phyloP scores from a whole-genome alignment of 1,140 invertebrate genomes.

The Lepidurus apus region DNA sequence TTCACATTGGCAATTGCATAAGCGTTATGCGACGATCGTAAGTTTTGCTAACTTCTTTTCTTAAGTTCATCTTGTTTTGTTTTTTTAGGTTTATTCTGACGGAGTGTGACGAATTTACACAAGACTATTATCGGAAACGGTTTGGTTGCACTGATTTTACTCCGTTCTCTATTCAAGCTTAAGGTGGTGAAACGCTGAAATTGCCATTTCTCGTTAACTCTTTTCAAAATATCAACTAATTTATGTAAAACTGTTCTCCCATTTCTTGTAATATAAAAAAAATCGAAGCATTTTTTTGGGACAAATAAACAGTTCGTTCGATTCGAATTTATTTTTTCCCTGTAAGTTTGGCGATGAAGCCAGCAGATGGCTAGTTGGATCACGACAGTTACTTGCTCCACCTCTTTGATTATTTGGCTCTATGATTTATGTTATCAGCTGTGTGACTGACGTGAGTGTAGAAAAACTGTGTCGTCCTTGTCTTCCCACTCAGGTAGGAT shows the following conservation, averaged over 20 bases:
- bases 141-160: constrained; percentile 29
- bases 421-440: background rate
- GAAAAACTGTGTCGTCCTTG: too few relatives aligned
- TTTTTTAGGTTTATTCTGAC: constrained; percentile 30
- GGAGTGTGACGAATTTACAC: constrained; percentile 34
- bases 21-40: constrained; percentile 30
- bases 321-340: background rate
- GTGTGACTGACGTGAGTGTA: background rate
- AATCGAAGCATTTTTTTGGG: too few relatives aligned
- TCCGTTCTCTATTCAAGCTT: constrained; percentile 24
- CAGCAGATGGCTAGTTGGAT: background rate
- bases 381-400: background rate
- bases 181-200: background rate
- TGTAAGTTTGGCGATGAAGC: too few relatives aligned
- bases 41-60: background rate
- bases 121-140: constrained; percentile 27
- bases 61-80: background rate
- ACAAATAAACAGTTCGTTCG: too few relatives aligned
- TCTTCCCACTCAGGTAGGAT: too few relatives aligned
- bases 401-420: background rate
- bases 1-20: constrained; percentile 27
- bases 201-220: too few relatives aligned
- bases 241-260: too few relatives aligned
- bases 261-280: too few relatives aligned
- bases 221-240: too few relatives aligned